Conservation (phyloP, 1,140 invertebrate species). For the Zaprionus nigranus region DNA sequence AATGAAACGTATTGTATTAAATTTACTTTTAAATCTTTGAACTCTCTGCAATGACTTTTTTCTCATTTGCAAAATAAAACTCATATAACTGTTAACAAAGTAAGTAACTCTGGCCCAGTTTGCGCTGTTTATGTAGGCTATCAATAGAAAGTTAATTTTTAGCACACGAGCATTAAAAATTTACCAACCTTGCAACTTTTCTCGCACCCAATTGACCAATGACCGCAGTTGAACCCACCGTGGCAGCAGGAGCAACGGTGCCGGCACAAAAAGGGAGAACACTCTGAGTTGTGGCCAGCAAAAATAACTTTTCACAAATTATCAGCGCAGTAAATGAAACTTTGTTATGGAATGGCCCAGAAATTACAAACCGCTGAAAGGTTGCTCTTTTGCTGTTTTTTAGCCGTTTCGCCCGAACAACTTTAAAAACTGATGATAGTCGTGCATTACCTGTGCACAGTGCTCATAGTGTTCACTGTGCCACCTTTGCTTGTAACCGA, state of each 20-base stretch:
- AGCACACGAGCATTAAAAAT: slow-evolving; percentile 17
- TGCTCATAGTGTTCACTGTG: not conserved
- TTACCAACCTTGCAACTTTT: slow-evolving; percentile 25
- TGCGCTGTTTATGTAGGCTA: not conserved
- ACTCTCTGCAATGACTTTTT: not conserved
- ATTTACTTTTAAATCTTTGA: not conserved
- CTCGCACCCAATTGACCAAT: slow-evolving; percentile 37
- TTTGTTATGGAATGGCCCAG: slow-evolving; percentile 49
- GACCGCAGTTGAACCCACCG: slow-evolving; percentile 27
- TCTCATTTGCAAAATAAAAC: not conserved
- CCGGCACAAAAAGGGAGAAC: not conserved
- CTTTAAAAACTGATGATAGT: slow-evolving; percentile 30
- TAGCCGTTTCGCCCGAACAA: slow-evolving; percentile 18
- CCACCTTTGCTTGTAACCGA: not conserved
- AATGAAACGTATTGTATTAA: not conserved
- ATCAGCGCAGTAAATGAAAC: slow-evolving; percentile 73
- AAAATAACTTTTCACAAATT: slow-evolving; percentile 72
- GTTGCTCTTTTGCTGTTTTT: slow-evolving; percentile 2
- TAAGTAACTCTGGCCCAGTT: not conserved
- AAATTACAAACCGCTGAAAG: slow-evolving; percentile 47
- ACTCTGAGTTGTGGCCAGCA: not conserved
- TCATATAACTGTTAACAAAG: not conserved
- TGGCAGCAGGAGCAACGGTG: not conserved
- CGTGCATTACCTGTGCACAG: slow-evolving; percentile 7
- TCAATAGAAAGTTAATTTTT: slow-evolving; percentile 23